These are phyloP conservation scores for Zaprionus ghesquierei DNA, from an alignment of 1,140 invertebrate genomes.

Conservation along the genomic window DNA sequence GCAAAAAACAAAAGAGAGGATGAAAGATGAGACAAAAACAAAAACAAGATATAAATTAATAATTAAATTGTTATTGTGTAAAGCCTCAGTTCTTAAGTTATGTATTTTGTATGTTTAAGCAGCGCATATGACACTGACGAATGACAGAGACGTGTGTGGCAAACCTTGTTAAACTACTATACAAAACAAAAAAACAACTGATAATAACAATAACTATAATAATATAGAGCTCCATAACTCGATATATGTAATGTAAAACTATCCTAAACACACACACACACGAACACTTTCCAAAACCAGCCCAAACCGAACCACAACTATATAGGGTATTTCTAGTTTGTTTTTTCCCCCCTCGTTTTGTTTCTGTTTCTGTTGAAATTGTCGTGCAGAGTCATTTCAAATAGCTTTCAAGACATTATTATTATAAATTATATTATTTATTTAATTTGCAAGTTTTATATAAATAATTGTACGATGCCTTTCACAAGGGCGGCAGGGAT, in stretches of 20 bases:
- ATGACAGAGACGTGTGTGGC: constrained; percentile 58
- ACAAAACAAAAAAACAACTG: constrained; percentile 26
- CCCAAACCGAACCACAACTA: constrained; percentile 23
- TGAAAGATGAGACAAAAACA: constrained; percentile 14
- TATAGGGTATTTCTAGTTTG: constrained; percentile 15
- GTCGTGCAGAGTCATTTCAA: constrained; percentile 43
- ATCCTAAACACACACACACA: constrained; percentile 1
- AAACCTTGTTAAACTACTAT: constrained; percentile 68
- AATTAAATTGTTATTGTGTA: constrained; percentile 80
- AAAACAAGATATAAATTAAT: constrained; percentile 61
- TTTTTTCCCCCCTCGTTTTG: no score
- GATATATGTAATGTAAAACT: not conserved
- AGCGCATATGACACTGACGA: constrained; percentile 67
- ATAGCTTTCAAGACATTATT: constrained; percentile 50
- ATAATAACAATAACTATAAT: constrained; percentile 44
- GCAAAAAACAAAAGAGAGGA: constrained; percentile 40
- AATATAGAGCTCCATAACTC: constrained; percentile 27
- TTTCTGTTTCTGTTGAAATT: constrained; percentile 17
- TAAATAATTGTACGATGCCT: constrained; percentile 38
- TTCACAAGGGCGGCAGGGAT: constrained; percentile 32
- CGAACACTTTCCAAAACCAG: constrained; percentile 14
- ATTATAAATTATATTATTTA: constrained; percentile 26
- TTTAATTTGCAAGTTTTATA: no score
- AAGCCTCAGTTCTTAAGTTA: constrained; percentile 78
- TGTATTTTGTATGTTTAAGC: constrained; percentile 78